Base-by-base conservation (phyloP, 2,888 invertebrate species). In the Philhelius pedissequus region DNA sequence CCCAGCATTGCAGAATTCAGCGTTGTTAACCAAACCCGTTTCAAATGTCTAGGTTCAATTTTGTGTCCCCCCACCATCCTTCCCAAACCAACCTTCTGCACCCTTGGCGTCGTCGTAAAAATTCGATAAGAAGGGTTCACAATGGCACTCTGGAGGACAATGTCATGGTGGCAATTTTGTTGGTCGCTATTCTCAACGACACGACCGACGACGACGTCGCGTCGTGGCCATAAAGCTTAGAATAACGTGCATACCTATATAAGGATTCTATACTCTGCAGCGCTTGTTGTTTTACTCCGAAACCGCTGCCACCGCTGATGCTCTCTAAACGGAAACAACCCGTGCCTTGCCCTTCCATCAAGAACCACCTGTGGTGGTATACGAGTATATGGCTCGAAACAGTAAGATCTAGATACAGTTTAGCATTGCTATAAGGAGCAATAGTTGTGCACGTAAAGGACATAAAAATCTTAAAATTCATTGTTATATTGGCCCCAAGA, bases 381-480 rank as follows among this genome's bases (percentile, higher is more conserved):
- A 13, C 50, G 8, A 8, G 2, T 32, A 35, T 35, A 40, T 35
- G 27, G 11, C 40, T 22, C 6, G 7, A 7, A 3, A 35, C 13
- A 68, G 66, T 30, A n/a, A 79, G 43, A 54, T 35, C 64, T 45
- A 66, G 64, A 62, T 69, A 35, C 20, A 50, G 48, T 48, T 40
- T 48, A n/a, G n/a, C n/a, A n/a, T n/a, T 62, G 58, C 69, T 70
- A 69, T 70, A 62, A 83, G 74, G 74, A 70, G 62, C 64, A 79
- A 83, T 83, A 80, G 80, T 84, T 84, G 79, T 80, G 70, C 80
- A 84, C 84, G 79, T 84, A 84, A 60, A 76, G 60, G 56, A 73
- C 84, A 84, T 84, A 84, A 79, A 84, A 84, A 84, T 84, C 84
- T 84, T 84, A 84, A 84, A 84, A 84, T 76, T 84, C 84, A 84